Evolutionary conservation across 1,140 invertebrate genomes (phyloP).

Genomic region (Diorhabda elongata): DNA sequence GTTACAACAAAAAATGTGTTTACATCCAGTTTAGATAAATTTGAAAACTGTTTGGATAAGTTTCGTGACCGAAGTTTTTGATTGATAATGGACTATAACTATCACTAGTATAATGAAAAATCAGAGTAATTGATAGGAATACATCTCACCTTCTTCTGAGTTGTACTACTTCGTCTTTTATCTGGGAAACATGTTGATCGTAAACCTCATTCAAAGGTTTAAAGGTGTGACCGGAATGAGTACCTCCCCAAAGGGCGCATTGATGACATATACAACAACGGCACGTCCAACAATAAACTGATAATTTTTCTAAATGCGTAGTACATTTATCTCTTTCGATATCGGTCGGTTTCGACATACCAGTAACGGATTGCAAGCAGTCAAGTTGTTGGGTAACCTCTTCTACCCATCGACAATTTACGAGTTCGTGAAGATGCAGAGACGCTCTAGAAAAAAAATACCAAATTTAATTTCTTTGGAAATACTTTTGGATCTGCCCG

Average conservation of each 20-base stretch:
- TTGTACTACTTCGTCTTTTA: slow-evolving; percentile 77
- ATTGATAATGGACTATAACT: no score
- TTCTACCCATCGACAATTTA: slow-evolving; percentile 92
- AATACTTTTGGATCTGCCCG: no score
- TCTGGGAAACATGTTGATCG: slow-evolving; percentile 78
- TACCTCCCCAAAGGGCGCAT: slow-evolving; percentile 87
- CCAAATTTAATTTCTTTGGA: no score
- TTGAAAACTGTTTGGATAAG: no score
- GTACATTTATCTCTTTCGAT: slow-evolving; percentile 67
- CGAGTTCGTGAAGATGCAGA: slow-evolving; percentile 86
- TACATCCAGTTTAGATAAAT: no score
- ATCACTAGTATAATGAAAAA: no score
- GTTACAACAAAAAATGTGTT: no score
- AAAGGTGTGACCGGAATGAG: slow-evolving; percentile 84
- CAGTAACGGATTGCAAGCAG: slow-evolving; percentile 68
- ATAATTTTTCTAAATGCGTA: slow-evolving; percentile 80
- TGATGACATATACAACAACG: slow-evolving; percentile 86
- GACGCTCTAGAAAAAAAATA: slow-evolving; percentile 57
- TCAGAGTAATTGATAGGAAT: no score
- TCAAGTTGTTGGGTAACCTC: slow-evolving; percentile 91
- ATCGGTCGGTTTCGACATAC: slow-evolving; percentile 52
- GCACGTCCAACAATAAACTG: slow-evolving; percentile 89
- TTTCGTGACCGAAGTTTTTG: no score
- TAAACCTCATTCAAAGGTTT: slow-evolving; percentile 88
- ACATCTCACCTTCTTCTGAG: slow-evolving; percentile 54